Evolutionary conservation across 2,797 vertebrate genomes (phyloP), one percentile per base, ranked within the genome.

Genomic region (Australoheros facetus): DNA sequence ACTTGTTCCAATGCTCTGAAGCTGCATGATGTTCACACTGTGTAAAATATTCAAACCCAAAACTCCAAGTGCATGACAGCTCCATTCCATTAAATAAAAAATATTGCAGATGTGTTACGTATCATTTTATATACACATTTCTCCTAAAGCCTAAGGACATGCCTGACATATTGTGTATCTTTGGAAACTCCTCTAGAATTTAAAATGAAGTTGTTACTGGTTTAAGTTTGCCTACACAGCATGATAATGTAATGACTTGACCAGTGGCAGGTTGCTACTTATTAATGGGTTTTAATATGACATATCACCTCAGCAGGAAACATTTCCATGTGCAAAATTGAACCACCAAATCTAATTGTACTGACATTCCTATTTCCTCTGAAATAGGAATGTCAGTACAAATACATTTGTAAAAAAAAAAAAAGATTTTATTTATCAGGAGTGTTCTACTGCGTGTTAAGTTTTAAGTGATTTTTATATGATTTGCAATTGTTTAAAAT

Each of bases 211-310:
- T 57, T 71, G 8, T 66, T 75, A 45, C 72, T 79, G 48, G 60
- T 79, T 69, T 42, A 78, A 69, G 45, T 71, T 80, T 51, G 53
- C 45, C 79, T 13, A 60, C 81, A 32, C 84, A 83, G 84, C 77
- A 11, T 56, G 83, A 72, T 51, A 59, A 66, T 28, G 66, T 82
- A 79, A 87, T 78, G 74, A 86, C 48, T 71, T 14, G 1, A 71
- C 66, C 62, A 57, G 12, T 0, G 10, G 70, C 84, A 71, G 75
- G 58, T 7, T 2, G 13, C 74, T 73, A 53, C 75, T 80, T 75
- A 71, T 75, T 85, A 77, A 77, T 82, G 59, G 77, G 53, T 72
- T 78, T 75, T 81, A 77, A 72, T 79, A 73, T 79, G 71, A 79
- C 53, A 9, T 21, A 39, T 69, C 51, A 19, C 58, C 75, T 71